Conservation (phyloP, 2,113 vertebrate genomes). For the Lipotes vexillifer region DNA sequence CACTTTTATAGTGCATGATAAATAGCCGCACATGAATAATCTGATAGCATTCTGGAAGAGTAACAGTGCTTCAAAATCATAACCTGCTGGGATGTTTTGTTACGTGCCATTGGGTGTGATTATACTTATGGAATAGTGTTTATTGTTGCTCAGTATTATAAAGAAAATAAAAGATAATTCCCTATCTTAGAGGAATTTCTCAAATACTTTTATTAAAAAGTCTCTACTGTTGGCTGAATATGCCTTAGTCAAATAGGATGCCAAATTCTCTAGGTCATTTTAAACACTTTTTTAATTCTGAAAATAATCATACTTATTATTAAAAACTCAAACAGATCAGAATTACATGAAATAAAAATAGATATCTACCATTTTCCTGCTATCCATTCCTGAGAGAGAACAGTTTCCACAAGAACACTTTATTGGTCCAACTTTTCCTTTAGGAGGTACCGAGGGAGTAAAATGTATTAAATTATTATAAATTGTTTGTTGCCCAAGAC, state of each 20-base stretch:
- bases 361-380: neutral
- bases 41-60: conserved; percentile 71
- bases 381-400: neutral
- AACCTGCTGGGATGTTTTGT: conserved; percentile 60
- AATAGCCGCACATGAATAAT: conserved; percentile 79
- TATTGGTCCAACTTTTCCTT: neutral
- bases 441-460: neutral
- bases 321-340: neutral
- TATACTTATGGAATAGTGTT: neutral
- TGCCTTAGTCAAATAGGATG: neutral
- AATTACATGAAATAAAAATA: neutral
- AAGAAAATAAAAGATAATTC: neutral
- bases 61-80: conserved; percentile 63
- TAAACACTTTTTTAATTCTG: neutral
- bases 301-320: conserved; percentile 15
- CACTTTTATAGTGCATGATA: conserved; percentile 82
- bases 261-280: neutral
- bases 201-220: neutral
- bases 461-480: conserved; percentile 46
- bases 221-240: neutral
- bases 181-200: neutral
- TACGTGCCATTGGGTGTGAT: neutral
- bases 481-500: conserved; percentile 6
- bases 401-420: neutral
- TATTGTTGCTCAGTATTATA: neutral